Evolutionary conservation across 2,888 invertebrate species (phyloP).

Genomic region (Congeria kusceri): DNA sequence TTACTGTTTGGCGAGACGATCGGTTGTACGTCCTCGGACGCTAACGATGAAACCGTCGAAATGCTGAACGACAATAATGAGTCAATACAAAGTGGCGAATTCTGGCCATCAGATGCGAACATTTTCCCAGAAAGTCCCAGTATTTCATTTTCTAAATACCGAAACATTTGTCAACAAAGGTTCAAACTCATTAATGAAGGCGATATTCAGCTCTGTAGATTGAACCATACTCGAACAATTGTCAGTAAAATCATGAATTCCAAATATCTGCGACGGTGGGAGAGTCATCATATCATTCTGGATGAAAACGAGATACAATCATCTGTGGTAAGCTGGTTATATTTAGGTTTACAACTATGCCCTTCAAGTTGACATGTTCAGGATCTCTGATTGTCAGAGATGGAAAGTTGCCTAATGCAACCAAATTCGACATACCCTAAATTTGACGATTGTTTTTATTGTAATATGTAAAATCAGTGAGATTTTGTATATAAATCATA

Average conservation of each 20-base stretch:
- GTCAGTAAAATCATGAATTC: slow-evolving; percentile 92
- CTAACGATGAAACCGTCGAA: slow-evolving; percentile 36
- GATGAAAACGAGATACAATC: slow-evolving; percentile 90
- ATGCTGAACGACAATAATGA: slow-evolving; percentile 31
- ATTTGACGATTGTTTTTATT: too few species aligned
- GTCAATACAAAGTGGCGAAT: slow-evolving; percentile 30
- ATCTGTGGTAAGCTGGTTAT: slow-evolving; percentile 89
- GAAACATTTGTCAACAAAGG: slow-evolving; percentile 82
- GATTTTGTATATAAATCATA: too few species aligned
- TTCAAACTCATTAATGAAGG: slow-evolving; percentile 91
- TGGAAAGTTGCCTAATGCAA: too few species aligned
- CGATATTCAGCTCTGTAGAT: slow-evolving; percentile 90
- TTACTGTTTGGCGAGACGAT: slow-evolving; percentile 45
- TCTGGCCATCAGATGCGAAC: slow-evolving; percentile 38
- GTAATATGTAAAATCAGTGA: too few species aligned
- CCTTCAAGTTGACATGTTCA: neutral
- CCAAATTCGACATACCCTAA: too few species aligned
- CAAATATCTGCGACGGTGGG: slow-evolving; percentile 92
- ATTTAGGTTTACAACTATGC: neutral
- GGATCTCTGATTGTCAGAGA: too few species aligned
- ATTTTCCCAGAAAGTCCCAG: slow-evolving; percentile 41
- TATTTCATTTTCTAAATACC: slow-evolving; percentile 46
- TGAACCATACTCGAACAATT: slow-evolving; percentile 92
- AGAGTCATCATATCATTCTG: slow-evolving; percentile 90
- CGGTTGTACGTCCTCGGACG: slow-evolving; percentile 54